Conservation (phyloP, 2,797 vertebrate genomes). For the Alcedo atthis region DNA sequence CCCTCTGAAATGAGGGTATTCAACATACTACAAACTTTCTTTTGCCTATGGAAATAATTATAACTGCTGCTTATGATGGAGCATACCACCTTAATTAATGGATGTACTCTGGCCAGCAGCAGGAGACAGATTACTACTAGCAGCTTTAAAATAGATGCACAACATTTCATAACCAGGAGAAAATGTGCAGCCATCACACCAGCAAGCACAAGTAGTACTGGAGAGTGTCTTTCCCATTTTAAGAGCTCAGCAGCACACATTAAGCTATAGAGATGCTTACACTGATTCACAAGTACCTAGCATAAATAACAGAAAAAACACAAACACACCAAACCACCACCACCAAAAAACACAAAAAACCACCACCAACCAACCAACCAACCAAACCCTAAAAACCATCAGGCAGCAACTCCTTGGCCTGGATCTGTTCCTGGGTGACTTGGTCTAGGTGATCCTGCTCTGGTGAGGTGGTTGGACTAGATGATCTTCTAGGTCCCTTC, state of each 20-base stretch:
- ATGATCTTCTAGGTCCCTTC: too few species aligned
- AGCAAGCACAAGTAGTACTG: constrained; percentile 25
- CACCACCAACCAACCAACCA: too few species aligned
- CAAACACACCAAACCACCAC: too few species aligned
- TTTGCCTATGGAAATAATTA: neutral
- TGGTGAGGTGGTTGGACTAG: too few species aligned
- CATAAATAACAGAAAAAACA: neutral
- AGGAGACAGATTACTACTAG: constrained; percentile 19
- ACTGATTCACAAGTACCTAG: neutral
- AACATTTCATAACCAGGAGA: constrained; percentile 15
- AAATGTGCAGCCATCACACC: constrained; percentile 20
- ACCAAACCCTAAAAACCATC: neutral
- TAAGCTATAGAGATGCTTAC: neutral
- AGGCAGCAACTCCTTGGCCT: neutral
- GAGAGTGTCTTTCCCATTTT: neutral
- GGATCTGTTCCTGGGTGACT: too few species aligned
- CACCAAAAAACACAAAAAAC: too few species aligned
- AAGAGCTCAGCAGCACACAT: neutral
- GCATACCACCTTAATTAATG: neutral
- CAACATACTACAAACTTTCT: neutral
- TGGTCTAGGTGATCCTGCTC: too few species aligned
- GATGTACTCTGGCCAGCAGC: constrained; percentile 31
- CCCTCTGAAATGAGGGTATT: neutral
- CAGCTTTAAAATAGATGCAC: constrained; percentile 65
- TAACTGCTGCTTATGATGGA: neutral